Base-by-base conservation (phyloP, 1,140 invertebrate species). In the Pectinophora gossypiella region DNA sequence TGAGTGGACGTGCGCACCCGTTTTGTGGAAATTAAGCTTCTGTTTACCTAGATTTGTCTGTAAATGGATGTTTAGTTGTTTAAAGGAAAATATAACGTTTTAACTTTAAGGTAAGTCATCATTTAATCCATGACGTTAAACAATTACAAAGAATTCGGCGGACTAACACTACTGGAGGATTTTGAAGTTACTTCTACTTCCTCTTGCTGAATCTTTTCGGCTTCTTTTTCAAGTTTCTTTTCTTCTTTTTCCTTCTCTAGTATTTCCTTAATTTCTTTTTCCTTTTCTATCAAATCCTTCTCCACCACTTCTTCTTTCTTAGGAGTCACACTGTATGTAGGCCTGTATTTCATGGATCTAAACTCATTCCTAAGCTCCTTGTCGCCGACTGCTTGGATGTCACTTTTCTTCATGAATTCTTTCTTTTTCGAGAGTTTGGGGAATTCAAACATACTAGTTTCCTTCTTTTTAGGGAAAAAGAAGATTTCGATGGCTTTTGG, bases 361-460 rank as follows among this genome's bases (percentile, higher is more conserved):
- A 76, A 58, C 27, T 76, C 64, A 52, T 75, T 76, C 44, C 56
- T 63, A 9, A 76, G 51, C 19, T 67, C 59, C 32, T 77, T 76
- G 51, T 77, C 71, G n/a, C 77, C 79, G 38, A 83, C 77, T 16
- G 77, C 50, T 48, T 72, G 64, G 12, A 83, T 75, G 7, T 52
- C 42, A 9, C 15, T 42, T 12, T 59, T 59, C 43, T 70, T 70
- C 16, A 52, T 49, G n/a, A 53, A n/a, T 13, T 50, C 5, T 6
- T 59, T 55, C 3, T 54, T 64, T 20, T 59, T 68, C 5, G 38
- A 18, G 2, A 44, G 21, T 18, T 54, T 58, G 0, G 42, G 10
- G 3, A 42, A 47, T 4, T 56, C 51, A 16, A 51, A 43, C 19
- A 23, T 42, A 49, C 19, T 21, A 35, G 57, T n/a, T n/a, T 71